These are phyloP conservation scores for Drosophila gunungcola DNA, from an alignment of 1,140 invertebrate species.

Conservation along the genomic window DNA sequence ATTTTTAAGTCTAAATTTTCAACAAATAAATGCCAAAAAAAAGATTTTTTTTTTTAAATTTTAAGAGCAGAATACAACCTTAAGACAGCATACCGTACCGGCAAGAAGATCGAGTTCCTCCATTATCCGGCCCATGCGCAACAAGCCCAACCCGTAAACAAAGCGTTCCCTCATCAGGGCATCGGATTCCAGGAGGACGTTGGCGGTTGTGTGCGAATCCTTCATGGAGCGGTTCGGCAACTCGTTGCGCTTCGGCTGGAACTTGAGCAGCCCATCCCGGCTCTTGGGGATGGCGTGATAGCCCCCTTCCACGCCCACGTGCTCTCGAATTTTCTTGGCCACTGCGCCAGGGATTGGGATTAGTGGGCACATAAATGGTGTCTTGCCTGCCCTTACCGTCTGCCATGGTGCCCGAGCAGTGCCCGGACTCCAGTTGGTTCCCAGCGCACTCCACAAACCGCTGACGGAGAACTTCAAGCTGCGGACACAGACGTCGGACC, in stretches of 20 bases:
- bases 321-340: conserved; percentile 37
- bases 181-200: conserved; percentile 88
- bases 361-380: background rate
- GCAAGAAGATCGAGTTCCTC: conserved; percentile 93
- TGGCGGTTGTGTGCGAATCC: conserved; percentile 88
- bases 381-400: conserved; percentile 14
- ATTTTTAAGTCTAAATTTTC: too few relatives aligned
- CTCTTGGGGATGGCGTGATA: conserved; percentile 63
- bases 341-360: conserved; percentile 33
- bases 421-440: conserved; percentile 3
- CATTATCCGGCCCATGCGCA: conserved; percentile 90
- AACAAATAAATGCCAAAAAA: too few relatives aligned
- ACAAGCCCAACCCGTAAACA: conserved; percentile 87
- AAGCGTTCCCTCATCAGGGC: conserved; percentile 88
- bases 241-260: conserved; percentile 64
- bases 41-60: too few relatives aligned
- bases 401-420: conserved; percentile 43
- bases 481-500: background rate
- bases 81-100: conserved; percentile 80
- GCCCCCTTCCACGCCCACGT: conserved; percentile 59
- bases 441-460: background rate
- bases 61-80: too few relatives aligned
- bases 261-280: conserved; percentile 62
- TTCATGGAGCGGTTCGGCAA: conserved; percentile 86
- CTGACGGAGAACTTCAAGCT: background rate